Percentiles rank a stretch among this genome's conserved stretches.
Evolutionary conservation across 1,140 invertebrate genomes (phyloP).

Genomic region (Triops cancriformis): DNA sequence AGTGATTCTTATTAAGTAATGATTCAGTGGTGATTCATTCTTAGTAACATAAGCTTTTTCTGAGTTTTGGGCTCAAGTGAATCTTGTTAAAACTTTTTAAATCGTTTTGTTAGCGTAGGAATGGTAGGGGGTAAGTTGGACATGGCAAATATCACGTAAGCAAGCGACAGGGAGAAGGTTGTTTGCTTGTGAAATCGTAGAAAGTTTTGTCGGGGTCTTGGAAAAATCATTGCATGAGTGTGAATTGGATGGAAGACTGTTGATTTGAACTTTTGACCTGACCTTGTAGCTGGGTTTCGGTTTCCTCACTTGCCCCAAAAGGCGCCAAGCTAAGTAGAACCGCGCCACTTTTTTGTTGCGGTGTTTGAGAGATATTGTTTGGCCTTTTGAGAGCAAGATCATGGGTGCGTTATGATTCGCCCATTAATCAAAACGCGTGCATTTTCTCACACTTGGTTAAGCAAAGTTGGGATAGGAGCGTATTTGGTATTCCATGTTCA

Average conservation of each 20-base stretch:
- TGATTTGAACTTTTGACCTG: neutral
- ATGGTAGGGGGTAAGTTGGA: neutral
- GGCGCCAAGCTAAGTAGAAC: neutral
- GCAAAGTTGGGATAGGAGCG: no score
- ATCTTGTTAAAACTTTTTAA: neutral
- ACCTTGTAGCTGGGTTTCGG: neutral
- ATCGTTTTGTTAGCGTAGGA: neutral
- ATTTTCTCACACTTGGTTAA: no score
- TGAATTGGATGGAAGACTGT: neutral
- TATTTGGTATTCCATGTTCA: no score
- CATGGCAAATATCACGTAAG: neutral
- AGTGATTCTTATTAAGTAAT: no score
- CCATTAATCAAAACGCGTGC: no score
- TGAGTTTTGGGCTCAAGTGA: no score
- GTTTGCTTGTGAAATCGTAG: neutral
- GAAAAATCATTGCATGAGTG: no score
- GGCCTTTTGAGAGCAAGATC: no score
- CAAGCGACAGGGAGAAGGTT: neutral
- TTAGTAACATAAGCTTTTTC: no score
- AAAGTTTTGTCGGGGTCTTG: neutral
- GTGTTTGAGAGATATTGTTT: no score
- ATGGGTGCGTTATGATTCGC: no score
- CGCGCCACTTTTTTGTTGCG: neutral
- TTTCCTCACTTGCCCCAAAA: neutral
- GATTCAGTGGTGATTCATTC: no score